Base-by-base conservation (phyloP, 1,140 invertebrate genomes). In the Pinna nobilis region DNA sequence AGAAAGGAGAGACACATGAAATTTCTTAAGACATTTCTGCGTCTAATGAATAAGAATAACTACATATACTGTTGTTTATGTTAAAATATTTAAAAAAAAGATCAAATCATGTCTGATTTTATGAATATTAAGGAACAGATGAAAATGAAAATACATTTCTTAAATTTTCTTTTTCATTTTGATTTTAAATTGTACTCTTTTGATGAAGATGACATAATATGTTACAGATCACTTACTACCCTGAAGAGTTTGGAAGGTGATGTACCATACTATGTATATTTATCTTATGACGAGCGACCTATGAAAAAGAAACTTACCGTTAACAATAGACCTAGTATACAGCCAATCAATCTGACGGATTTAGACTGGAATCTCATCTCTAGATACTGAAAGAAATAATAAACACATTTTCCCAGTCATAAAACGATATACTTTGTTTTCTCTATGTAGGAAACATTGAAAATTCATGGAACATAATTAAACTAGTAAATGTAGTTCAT, bases 321-420 rank as follows among this genome's bases (percentile, higher is more conserved):
- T 59, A 69, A 69, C 7, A 69, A 20, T 5, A 60, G 30, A 28
- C 66, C 66, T n/a, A 69, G n/a, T 15, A 47, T 18, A 47, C 66
- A 59, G 11, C 66, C 66, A 0, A 59, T 28, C 25, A 69, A 7
- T 41, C 66, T 59, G 1, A 69, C 66, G 2, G 39, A 15, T 23
- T 55, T 39, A 1, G 66, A 69, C 55, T 69, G 66, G 32, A 69
- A 69, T 39, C 66, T 41, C 37, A 69, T 59, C 39, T 69, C 66
- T 23, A 69, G 53, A 32, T 69, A 69, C 66, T 69, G 37, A 15
- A 59, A 69, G 28, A 18, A 61, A 9, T 20, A 4, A 41, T 41
- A 39, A 23, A 3, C 7, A 61, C 18, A 41, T 18, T 15, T 1
- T 35, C 9, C 30, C 7, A 35, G 18, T 13, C 28, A 7, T 13